Evolutionary conservation across 1,140 invertebrate species (phyloP), one percentile per base, ranked within the genome.

Genomic region (Lepidurus apus): DNA sequence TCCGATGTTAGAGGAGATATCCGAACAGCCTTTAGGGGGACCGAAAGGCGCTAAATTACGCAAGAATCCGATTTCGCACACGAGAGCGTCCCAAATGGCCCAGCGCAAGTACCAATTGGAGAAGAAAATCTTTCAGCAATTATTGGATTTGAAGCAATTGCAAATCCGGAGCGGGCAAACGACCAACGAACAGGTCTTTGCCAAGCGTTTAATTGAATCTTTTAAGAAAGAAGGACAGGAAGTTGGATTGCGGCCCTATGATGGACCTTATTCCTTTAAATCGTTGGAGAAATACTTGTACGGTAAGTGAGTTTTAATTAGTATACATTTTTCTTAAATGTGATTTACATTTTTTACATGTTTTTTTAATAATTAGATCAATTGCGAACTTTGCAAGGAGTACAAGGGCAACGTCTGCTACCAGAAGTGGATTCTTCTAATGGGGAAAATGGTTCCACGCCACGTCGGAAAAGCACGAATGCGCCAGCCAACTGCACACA

Each of bases 231-330:
- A 92, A 76, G 93, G 91, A 82, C 85, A 91, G 13, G 86, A 89
- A 74, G 87, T 93, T 7, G 91, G 91, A 17, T 87, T 91, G 42
- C 89, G 90, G 17, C 89, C 90, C 44, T 94, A 93, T 84, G 88
- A 89, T 81, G 90, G 90, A 81, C 88, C 89, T 78, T 93, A 88
- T 82, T 92, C 92, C 1, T 96, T 93, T 83, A 92, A 93, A 82
- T 91, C 91, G 82, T 97, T 97, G 83, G 96, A 98, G 86, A 90
- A 92, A 82, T 98, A 96, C 85, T 86, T 98, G 0, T 97, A 97
- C 83, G 94, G 89, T 90, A 84, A 85, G 82, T 13, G 7, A 42
- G 10, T 77, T 13, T 26, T 77, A 8, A n/a, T 74, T 53, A 74
- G 75, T 77, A 65, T 44, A 1, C 7, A 65, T 44, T 34, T 43